Base-by-base conservation (phyloP, 2,797 vertebrate species). In the Varecia variegata region DNA sequence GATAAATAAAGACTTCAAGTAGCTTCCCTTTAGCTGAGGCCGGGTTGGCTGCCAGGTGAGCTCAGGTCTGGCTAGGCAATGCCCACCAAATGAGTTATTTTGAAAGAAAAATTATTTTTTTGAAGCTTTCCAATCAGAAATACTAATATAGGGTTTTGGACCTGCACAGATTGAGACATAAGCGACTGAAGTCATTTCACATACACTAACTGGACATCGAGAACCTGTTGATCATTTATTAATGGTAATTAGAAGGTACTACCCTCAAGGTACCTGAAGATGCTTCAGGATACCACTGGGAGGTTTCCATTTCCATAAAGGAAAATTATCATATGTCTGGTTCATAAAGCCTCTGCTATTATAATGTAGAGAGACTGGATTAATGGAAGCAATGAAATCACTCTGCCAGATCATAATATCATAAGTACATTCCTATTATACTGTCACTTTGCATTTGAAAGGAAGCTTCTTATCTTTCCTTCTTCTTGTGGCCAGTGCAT, bases 71-170 rank as follows among this genome's bases (percentile, higher is more conserved):
- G 32, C 38, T n/a, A 94, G 45, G 32, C 35, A 95, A 71, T 77
- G 40, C 45, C 58, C 93, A 76, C 2, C 52, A 88, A 93, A 52
- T 56, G 32, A 77, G 18, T 79, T 62, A 71, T 23, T 73, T 77
- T 92, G 43, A 47, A 88, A 65, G 83, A 76, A 73, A 80, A 62
- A 45, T 52, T 56, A 3, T 58, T 80, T 84, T 67, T 58, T 21
- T 76, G 56, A 88, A 83, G 50, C 14, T 80, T 95, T 58, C 83
- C 74, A 74, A 76, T 90, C 43, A 52, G 40, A 96, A 94, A 71
- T 62, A 25, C 3, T 40, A 87, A 76, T 50, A 58, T 0, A 89
- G 20, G 25, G 20, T 30, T 80, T 38, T 3, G n/a, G 35, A 20
- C 7, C 68, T 60, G 10, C 3, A 71, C 47, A 77, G 43, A 88